Conservation (phyloP, 2,113 vertebrate genomes). For the Mus pahari region DNA sequence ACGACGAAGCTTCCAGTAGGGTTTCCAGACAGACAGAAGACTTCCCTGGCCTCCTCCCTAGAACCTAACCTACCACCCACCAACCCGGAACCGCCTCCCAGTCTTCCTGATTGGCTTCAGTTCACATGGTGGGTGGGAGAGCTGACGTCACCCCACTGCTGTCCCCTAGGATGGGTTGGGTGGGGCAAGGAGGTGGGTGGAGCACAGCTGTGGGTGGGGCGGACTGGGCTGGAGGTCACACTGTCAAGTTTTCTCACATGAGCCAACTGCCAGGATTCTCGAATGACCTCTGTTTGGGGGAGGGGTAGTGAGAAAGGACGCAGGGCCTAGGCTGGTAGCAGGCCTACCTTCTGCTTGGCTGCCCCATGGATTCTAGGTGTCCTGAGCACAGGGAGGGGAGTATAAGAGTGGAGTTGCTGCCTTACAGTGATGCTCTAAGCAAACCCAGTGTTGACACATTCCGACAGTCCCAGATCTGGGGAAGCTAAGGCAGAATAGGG, state of each 20-base stretch:
- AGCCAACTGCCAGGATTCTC: background rate
- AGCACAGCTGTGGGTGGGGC: background rate
- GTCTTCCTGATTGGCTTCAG: background rate
- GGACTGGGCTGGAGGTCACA: background rate
- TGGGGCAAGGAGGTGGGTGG: background rate
- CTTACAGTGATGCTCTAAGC: background rate
- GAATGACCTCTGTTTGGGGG: fast-evolving
- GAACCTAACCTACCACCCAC: background rate
- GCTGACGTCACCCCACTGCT: constrained; percentile 25
- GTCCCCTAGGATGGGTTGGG: background rate
- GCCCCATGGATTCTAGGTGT: background rate
- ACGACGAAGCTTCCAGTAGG: background rate
- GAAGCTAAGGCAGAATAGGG: background rate
- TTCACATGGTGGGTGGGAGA: background rate
- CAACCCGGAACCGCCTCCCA: background rate
- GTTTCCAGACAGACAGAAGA: background rate
- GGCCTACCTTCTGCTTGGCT: background rate
- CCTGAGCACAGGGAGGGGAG: background rate
- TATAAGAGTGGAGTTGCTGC: background rate
- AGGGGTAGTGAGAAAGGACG: background rate
- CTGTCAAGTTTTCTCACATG: background rate
- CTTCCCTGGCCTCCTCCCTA: background rate
- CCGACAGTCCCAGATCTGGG: background rate
- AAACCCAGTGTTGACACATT: background rate
- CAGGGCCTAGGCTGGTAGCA: background rate